Percentiles rank a stretch among this genome's conserved stretches.
phyloP scores from a whole-genome alignment of 1,140 invertebrate species.

The Drosophila trapezifrons region DNA sequence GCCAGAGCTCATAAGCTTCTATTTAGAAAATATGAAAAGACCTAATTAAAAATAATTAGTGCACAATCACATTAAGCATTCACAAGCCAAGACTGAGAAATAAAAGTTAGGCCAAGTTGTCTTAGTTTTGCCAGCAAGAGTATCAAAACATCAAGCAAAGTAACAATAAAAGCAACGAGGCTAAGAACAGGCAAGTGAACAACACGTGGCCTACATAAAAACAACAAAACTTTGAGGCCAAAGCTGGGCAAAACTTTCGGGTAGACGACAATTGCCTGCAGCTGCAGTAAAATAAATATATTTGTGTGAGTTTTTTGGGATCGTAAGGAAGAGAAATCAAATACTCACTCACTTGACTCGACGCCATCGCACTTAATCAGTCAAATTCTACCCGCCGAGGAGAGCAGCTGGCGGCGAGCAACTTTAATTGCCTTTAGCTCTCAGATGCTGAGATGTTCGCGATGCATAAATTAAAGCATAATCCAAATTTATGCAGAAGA shows the following conservation, averaged over 20 bases:
- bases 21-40: background rate
- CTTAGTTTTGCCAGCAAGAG: constrained; percentile 1
- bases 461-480: constrained; percentile 52
- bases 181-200: constrained; percentile 56
- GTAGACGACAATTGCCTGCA: constrained; percentile 69
- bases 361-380: constrained; percentile 72
- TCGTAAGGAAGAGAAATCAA: constrained; percentile 16
- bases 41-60: constrained; percentile 5
- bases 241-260: constrained; percentile 52
- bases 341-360: constrained; percentile 37
- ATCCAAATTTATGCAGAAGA: constrained; percentile 28
- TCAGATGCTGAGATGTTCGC: constrained; percentile 25
- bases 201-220: constrained; percentile 67
- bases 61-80: background rate
- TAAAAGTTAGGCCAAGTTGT: constrained; percentile 8
- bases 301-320: background rate
- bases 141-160: constrained; percentile 45
- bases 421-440: constrained; percentile 73
- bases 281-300: constrained; percentile 48
- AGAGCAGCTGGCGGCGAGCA: constrained; percentile 60
- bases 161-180: constrained; percentile 60
- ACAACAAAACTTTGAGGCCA: constrained; percentile 24
- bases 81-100: background rate
- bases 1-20: background rate
- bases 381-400: constrained; percentile 55